Evolutionary conservation across 2,797 vertebrate species (phyloP).

Genomic region (Urosaurus nigricauda): DNA sequence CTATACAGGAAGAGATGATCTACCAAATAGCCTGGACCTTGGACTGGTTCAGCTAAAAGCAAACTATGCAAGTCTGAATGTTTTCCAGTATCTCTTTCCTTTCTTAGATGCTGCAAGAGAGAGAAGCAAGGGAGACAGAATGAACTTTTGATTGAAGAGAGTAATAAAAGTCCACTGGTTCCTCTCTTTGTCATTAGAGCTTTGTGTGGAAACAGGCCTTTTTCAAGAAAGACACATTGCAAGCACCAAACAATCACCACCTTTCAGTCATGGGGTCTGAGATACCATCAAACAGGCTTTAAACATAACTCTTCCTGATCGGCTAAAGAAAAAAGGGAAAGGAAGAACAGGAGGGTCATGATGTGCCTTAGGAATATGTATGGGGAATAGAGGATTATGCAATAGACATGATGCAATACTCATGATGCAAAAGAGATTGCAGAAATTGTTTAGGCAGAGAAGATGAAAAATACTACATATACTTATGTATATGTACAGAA

Average conservation of each 20-base stretch:
- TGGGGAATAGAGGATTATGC: background rate
- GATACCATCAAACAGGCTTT: slow-evolving; percentile 58
- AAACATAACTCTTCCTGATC: slow-evolving; percentile 59
- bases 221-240: slow-evolving; percentile 41
- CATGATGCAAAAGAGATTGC: background rate
- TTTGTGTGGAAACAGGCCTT: slow-evolving; percentile 19
- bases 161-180: slow-evolving; percentile 48
- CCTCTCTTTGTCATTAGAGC: slow-evolving; percentile 10
- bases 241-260: slow-evolving; percentile 23
- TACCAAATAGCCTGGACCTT: too few species aligned
- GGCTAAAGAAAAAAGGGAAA: slow-evolving; percentile 16
- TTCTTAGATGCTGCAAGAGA: background rate
- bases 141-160: slow-evolving; percentile 43
- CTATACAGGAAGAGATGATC: too few species aligned
- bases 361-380: background rate
- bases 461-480: background rate
- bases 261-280: slow-evolving; percentile 50
- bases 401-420: background rate
- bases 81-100: slow-evolving; percentile 15
- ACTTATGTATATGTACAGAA: too few species aligned
- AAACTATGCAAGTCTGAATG: background rate
- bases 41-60: background rate
- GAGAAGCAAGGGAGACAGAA: too few species aligned
- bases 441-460: too few species aligned
- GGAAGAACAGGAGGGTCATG: too few species aligned